These are phyloP conservation scores for Heliconius hermathena DNA, from an alignment of 1,140 invertebrate genomes.

Conservation along the genomic window DNA sequence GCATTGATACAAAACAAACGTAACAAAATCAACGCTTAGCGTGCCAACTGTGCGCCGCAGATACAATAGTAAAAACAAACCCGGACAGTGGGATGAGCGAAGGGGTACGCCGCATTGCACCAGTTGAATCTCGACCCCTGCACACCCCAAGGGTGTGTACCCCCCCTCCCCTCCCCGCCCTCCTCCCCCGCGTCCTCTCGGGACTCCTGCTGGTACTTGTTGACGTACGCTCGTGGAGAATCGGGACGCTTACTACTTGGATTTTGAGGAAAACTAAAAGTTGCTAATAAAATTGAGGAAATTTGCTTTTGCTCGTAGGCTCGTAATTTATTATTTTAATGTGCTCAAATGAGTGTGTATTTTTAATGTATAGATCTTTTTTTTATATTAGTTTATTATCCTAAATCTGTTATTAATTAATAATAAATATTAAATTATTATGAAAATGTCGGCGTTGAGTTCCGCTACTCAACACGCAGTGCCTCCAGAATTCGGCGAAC, in stretches of 20 bases:
- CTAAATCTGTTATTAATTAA: not conserved
- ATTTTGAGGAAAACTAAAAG: constrained; percentile 44
- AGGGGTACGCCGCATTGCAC: constrained; percentile 76
- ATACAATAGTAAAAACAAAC: constrained; percentile 72
- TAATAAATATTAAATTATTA: no score
- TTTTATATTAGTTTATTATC: not conserved
- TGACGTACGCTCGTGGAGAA: constrained; percentile 55
- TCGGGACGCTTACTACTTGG: constrained; percentile 54
- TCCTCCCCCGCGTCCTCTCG: constrained; percentile 34
- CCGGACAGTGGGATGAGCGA: constrained; percentile 59
- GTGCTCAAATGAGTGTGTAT: not conserved
- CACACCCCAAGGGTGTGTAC: constrained; percentile 39
- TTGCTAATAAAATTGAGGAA: not conserved
- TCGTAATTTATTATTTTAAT: not conserved
- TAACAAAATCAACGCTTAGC: constrained; percentile 68
- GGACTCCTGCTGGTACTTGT: constrained; percentile 56
- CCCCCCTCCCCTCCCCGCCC: not conserved
- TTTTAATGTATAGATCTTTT: not conserved
- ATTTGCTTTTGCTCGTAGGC: not conserved
- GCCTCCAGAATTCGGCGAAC: no score
- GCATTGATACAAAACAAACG: constrained; percentile 62
- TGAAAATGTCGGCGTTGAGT: not conserved
- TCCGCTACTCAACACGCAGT: no score
- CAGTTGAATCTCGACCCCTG: constrained; percentile 76
- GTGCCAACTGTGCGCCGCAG: constrained; percentile 60